These are phyloP conservation scores for Xestia sexstrigata DNA, from an alignment of 2,888 invertebrate genomes.

Conservation along the genomic window DNA sequence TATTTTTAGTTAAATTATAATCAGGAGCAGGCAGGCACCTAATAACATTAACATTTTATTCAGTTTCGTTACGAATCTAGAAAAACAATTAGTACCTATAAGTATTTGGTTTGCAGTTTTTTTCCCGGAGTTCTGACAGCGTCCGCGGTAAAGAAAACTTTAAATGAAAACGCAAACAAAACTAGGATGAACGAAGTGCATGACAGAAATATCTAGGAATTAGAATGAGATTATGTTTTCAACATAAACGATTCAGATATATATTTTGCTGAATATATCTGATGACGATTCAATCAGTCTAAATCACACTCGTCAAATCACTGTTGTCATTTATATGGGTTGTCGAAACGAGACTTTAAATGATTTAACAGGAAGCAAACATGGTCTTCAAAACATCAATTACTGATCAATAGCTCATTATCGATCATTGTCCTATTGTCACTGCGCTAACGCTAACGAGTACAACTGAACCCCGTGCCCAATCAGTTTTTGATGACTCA, in stretches of 20 bases:
- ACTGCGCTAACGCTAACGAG: neutral
- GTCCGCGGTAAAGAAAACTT: neutral
- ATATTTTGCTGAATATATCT: neutral
- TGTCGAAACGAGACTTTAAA: neutral
- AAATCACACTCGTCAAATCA: neutral
- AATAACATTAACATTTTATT: neutral
- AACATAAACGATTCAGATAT: neutral
- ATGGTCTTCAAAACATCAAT: neutral
- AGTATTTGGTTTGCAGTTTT: neutral
- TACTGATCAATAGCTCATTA: neutral
- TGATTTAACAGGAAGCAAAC: neutral
- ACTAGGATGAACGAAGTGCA: neutral
- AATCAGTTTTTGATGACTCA: conserved; percentile 27
- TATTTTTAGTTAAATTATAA: too few species aligned
- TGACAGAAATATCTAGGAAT: neutral
- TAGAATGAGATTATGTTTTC: neutral
- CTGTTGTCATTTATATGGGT: neutral
- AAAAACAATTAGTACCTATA: neutral
- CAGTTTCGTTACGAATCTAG: neutral
- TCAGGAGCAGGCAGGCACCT: neutral
- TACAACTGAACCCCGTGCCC: conserved; percentile 20
- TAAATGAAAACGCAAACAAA: conserved; percentile 13
- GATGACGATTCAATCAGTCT: neutral
- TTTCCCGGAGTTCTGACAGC: neutral
- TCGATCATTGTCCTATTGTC: conserved; percentile 21